Conservation (phyloP, 2,113 vertebrate genomes). For the Myotis davidii region DNA sequence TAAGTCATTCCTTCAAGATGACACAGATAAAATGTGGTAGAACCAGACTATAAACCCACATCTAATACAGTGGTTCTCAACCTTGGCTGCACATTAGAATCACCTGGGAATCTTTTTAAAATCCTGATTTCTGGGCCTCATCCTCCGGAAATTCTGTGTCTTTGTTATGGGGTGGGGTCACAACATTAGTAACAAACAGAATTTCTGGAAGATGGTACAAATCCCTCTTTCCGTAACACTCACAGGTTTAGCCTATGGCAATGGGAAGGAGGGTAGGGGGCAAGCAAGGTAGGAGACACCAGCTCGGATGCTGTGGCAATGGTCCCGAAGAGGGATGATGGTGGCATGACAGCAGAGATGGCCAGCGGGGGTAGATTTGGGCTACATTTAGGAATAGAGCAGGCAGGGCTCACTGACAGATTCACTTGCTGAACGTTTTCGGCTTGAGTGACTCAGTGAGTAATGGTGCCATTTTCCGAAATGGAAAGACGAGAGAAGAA, state of each 20-base stretch:
- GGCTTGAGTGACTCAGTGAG: not conserved
- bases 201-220: too few relatives aligned
- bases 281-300: not conserved
- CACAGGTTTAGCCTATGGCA: not conserved
- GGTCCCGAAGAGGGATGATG: not conserved
- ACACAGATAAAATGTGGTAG: not conserved
- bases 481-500: not conserved
- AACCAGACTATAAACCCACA: not conserved
- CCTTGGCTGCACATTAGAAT: too few relatives aligned
- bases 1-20: not conserved
- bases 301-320: fast-evolving
- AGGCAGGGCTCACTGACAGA: not conserved
- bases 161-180: too few relatives aligned
- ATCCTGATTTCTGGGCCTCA: too few relatives aligned
- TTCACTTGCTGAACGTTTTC: not conserved
- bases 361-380: not conserved
- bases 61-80: not conserved
- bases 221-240: not conserved
- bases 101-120: too few relatives aligned
- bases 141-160: too few relatives aligned
- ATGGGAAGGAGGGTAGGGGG: not conserved
- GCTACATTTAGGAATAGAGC: not conserved
- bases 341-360: fast-evolving
- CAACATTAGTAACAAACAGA: too few relatives aligned
- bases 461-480: constrained; percentile 3